Percentiles rank a stretch among this genome's conserved stretches.
Evolutionary conservation across 1,140 invertebrate species (phyloP).

Genomic region (Metaphire vulgaris): DNA sequence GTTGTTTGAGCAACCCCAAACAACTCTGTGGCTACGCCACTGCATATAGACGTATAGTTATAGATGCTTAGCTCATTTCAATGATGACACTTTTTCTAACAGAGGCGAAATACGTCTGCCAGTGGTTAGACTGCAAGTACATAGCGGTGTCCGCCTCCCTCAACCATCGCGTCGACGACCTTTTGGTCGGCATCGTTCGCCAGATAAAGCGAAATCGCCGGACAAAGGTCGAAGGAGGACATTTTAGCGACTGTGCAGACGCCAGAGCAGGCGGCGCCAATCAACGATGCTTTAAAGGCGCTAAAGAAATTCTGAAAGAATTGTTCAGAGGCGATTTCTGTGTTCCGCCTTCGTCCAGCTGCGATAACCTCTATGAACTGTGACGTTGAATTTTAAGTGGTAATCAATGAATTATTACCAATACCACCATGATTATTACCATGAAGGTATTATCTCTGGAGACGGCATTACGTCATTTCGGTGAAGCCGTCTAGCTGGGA

Average conservation of each 20-base stretch:
- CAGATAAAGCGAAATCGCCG: slow-evolving; percentile 48
- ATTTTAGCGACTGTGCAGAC: not conserved
- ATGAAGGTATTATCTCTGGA: no score
- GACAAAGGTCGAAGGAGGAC: no score
- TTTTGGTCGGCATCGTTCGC: slow-evolving; percentile 67
- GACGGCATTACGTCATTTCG: no score
- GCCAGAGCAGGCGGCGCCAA: not conserved
- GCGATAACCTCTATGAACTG: not conserved
- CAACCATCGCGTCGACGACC: slow-evolving; percentile 72
- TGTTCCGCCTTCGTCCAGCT: not conserved
- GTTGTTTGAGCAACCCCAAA: no score
- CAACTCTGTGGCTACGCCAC: no score
- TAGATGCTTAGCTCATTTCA: no score
- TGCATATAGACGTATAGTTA: no score
- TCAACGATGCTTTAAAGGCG: not conserved
- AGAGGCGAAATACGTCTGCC: slow-evolving; percentile 56
- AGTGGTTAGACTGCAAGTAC: slow-evolving; percentile 67
- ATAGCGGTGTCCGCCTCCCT: slow-evolving; percentile 74
- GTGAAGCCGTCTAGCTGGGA: no score
- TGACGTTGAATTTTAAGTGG: no score
- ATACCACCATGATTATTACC: no score
- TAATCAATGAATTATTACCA: no score
- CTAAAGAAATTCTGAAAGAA: not conserved
- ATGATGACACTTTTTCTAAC: slow-evolving; percentile 15
- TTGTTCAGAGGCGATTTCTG: not conserved